These are phyloP conservation scores for Scaptomyza parva DNA, from an alignment of 2,888 invertebrate species.

Conservation along the genomic window DNA sequence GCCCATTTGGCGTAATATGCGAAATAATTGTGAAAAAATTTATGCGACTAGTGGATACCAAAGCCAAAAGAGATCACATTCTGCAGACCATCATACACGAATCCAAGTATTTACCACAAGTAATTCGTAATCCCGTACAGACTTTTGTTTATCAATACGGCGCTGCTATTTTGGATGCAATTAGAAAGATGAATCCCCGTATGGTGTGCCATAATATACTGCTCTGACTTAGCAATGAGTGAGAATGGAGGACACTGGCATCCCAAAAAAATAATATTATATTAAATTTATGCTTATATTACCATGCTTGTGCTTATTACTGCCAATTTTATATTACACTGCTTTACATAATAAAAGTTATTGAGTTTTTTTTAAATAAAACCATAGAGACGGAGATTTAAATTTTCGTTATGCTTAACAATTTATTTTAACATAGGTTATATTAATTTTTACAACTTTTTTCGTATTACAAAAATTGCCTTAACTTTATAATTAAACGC, in stretches of 20 bases:
- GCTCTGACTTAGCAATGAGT: background rate
- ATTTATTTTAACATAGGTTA: slow-evolving; percentile 79
- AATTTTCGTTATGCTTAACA: slow-evolving; percentile 68
- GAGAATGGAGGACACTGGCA: background rate
- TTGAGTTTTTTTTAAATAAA: slow-evolving; percentile 2
- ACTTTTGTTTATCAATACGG: background rate
- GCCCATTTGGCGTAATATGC: background rate
- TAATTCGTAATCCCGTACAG: background rate
- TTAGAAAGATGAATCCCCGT: background rate
- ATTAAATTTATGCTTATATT: background rate
- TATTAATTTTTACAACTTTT: slow-evolving; percentile 65
- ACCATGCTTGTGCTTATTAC: too few species aligned
- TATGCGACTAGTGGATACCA: background rate
- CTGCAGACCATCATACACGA: background rate
- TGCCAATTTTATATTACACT: background rate
- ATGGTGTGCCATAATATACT: background rate
- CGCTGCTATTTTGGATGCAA: background rate
- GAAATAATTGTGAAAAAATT: background rate
- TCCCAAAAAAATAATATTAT: background rate
- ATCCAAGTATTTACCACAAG: slow-evolving; percentile 10
- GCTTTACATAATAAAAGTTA: background rate
- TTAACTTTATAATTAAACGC: slow-evolving; percentile 65
- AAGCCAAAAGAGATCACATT: slow-evolving; percentile 11
- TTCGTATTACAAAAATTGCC: slow-evolving; percentile 71
- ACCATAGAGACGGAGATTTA: slow-evolving; percentile 5